Base-by-base conservation (phyloP, 1,140 invertebrate genomes). In the Hylaeus volcanicus region DNA sequence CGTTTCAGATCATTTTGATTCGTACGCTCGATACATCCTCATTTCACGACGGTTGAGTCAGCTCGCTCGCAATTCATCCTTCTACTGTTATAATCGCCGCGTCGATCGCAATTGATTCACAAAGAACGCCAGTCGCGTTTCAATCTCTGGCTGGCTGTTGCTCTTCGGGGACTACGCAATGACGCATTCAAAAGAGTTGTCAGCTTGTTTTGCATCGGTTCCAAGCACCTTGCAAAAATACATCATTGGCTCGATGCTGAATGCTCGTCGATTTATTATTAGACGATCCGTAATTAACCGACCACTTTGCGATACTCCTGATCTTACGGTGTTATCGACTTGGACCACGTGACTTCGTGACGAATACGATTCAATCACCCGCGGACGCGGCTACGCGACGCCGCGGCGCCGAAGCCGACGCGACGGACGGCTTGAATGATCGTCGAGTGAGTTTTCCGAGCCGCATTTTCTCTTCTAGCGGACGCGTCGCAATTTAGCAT, bases 121-220 rank as follows among this genome's bases (percentile, higher is more conserved):
- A 66, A 74, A 74, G 64, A 73, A 45, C 60, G 41, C 26, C 12
- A 55, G 77, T 37, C 69, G 70, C 70, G 26, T n/a, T 73, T 64
- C 77, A n/a, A 73, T 63, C 45, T 68, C 45, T 51, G 45, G 45
- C 45, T 12, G n/a, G n/a, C 65, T 51, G 45, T 26, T 26, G 26
- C 26, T 26, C 26, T 26, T 26, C 26, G 26, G 45, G 37, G 65
- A 4, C 65, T 3, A 15, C 69, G 3, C 53, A 53, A 71, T 71
- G 48, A 1, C 5, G 12, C 0, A 26, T n/a, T 14, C 43, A n/a
- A 14, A 56, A 51, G 51, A 51, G 70, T 72, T 45, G 43, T 64
- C 15, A 45, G 1, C 70, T 39, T 11, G 14, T 45, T 65, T 53
- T 5, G 60, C 48, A 12, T 63, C 72, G 14, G 37, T 64, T 73